Conservation (phyloP, 2,888 invertebrate genomes). For the Mythimna loreyi region DNA sequence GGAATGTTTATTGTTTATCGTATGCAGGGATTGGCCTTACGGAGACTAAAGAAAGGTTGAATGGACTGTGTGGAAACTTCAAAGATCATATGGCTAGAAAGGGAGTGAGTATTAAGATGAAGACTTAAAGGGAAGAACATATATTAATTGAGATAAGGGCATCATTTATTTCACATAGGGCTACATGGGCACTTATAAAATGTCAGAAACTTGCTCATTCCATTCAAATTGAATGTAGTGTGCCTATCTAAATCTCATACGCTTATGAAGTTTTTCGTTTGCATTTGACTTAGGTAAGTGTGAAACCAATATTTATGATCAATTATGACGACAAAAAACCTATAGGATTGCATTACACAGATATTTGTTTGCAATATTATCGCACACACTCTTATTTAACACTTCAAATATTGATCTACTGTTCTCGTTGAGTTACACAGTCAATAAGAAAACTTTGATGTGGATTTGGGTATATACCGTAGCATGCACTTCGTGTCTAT, state of each 20-base stretch:
- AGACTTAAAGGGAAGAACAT: neutral
- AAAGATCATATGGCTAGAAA: neutral
- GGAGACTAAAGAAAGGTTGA: neutral
- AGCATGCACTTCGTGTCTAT: slow-evolving; percentile 35
- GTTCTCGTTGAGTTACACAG: slow-evolving; percentile 39
- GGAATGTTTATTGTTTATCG: slow-evolving; percentile 62
- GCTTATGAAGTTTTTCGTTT: neutral
- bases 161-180: too few relatives aligned
- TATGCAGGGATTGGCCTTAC: slow-evolving; percentile 3
- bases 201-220: too few relatives aligned
- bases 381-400: slow-evolving; percentile 34
- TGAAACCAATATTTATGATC: slow-evolving; percentile 36
- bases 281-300: neutral
- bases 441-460: slow-evolving; percentile 59
- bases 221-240: neutral
- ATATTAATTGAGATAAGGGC: too few relatives aligned
- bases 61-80: neutral
- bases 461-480: slow-evolving; percentile 63
- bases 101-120: neutral
- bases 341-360: neutral
- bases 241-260: neutral
- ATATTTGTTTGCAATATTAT: slow-evolving; percentile 38
- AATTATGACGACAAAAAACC: slow-evolving; percentile 17
- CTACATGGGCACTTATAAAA: too few relatives aligned
- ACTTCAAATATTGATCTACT: slow-evolving; percentile 50